Conservation (phyloP, 2,113 vertebrate species). For the Rhabdornis inornatus region DNA sequence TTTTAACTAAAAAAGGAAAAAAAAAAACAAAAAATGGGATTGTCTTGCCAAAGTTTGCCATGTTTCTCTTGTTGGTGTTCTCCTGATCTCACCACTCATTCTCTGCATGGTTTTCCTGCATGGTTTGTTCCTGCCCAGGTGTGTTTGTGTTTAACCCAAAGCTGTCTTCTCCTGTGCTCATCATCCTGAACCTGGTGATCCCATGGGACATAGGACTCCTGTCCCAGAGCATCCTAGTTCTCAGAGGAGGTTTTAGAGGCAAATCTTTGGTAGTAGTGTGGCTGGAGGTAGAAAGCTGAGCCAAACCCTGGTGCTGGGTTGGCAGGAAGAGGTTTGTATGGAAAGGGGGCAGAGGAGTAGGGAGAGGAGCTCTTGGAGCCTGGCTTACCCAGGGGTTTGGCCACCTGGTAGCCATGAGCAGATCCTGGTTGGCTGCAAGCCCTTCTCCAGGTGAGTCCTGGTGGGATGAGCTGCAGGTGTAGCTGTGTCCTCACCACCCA, state of each 20-base stretch:
- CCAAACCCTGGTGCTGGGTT: rapidly evolving
- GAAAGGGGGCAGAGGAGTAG: neutral
- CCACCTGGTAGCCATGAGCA: neutral
- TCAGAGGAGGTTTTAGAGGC: constrained; percentile 27
- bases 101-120: constrained; percentile 37
- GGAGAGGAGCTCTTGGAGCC: neutral
- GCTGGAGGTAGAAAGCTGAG: neutral
- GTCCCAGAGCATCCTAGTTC: neutral
- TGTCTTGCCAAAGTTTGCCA: neutral
- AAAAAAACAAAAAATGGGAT: neutral
- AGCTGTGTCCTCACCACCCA: neutral
- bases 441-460: constrained; percentile 41
- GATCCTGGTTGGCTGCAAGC: neutral
- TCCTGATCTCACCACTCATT: neutral
- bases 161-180: constrained; percentile 14
- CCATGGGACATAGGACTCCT: neutral
- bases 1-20: neutral
- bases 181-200: neutral
- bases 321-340: neutral
- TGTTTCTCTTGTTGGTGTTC: neutral
- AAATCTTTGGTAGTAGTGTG: neutral
- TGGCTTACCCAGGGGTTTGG: rapidly evolving
- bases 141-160: constrained; percentile 43
- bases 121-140: constrained; percentile 27
- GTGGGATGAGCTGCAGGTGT: neutral